Percentiles rank a stretch among this genome's conserved stretches.
phyloP scores from a whole-genome alignment of 1,140 invertebrate species.

The Physella acuta region DNA sequence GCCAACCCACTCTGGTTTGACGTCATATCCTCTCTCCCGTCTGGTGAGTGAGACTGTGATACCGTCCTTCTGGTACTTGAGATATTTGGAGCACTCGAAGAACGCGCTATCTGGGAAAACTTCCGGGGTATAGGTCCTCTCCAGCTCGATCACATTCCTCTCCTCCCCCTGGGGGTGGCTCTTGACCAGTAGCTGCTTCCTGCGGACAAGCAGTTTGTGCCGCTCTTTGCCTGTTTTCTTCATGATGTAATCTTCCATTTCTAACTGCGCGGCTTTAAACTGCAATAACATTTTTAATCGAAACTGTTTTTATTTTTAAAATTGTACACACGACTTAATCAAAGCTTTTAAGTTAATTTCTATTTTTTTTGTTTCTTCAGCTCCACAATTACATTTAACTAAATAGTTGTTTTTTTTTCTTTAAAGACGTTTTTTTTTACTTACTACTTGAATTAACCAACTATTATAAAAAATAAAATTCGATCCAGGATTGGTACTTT shows the following conservation, averaged over 20 bases:
- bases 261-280: neutral
- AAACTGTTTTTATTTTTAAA: no score
- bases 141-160: neutral
- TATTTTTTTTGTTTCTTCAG: no score
- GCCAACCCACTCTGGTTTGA: constrained; percentile 17
- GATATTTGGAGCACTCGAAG: neutral
- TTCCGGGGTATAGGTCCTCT: constrained; percentile 10
- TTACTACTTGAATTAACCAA: no score
- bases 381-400: no score
- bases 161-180: neutral
- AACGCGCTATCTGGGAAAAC: neutral
- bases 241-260: constrained; percentile 16
- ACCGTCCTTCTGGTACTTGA: neutral
- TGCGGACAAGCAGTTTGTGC: neutral
- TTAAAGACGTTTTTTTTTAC: no score
- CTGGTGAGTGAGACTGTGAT: neutral
- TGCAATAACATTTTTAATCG: no score
- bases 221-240: constrained; percentile 12
- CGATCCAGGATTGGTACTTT: no score
- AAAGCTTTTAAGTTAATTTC: no score
- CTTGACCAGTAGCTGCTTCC: neutral
- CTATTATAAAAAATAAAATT: no score
- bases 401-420: no score
- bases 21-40: constrained; percentile 1
- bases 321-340: no score